Percentiles rank a stretch among this genome's conserved stretches.
Conservation (phyloP, 2,113 vertebrate genomes). For the Ardeotis arabs region DNA sequence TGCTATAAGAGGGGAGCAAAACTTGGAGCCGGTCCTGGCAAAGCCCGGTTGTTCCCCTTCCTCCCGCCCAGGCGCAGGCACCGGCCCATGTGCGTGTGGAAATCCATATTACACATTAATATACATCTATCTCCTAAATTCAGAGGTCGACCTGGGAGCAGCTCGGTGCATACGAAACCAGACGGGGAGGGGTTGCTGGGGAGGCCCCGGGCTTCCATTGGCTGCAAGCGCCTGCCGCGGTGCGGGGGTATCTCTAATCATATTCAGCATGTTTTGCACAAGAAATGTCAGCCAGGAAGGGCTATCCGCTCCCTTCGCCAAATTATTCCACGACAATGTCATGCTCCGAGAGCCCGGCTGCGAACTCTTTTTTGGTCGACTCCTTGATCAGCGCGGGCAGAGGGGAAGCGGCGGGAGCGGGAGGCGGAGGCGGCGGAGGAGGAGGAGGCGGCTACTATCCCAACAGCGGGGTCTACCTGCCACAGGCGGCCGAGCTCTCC, state of each 20-base stretch:
- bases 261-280: constrained; percentile 99
- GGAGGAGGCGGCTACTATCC: constrained; percentile 88
- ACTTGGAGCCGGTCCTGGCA: not conserved
- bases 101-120: constrained; percentile 80
- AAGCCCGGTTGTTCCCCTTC: not conserved
- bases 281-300: constrained; percentile 99
- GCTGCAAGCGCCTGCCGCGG: constrained; percentile 88
- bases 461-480: constrained; percentile 91
- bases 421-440: constrained; percentile 81
- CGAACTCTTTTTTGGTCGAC: constrained; percentile 98
- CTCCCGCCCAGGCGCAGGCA: not conserved
- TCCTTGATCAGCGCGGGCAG: constrained; percentile 93
- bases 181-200: constrained; percentile 91
- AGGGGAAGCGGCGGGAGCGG: constrained; percentile 82
- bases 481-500: constrained; percentile 87
- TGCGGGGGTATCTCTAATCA: constrained; percentile 98
- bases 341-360: constrained; percentile 96
- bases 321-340: constrained; percentile 98
- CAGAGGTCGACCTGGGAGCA: constrained; percentile 87
- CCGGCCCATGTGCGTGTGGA: constrained; percentile 36
- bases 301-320: constrained; percentile 97
- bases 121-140: constrained; percentile 80
- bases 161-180: constrained; percentile 84
- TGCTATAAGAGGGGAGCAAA: constrained; percentile 18
- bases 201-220: constrained; percentile 91